phyloP scores from a whole-genome alignment of 2,113 vertebrate species.

The Neogobius melanostomus region DNA sequence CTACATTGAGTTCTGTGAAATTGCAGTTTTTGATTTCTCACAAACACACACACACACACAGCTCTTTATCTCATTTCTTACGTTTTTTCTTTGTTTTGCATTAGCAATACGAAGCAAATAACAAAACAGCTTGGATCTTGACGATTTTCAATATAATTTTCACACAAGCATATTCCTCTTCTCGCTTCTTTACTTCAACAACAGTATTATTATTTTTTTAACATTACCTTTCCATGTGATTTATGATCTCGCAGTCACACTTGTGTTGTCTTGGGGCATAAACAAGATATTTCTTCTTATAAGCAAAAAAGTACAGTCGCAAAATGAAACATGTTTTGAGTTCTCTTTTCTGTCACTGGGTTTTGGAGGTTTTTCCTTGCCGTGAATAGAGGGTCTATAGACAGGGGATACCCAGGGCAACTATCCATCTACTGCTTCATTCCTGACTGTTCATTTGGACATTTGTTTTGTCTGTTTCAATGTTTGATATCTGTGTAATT shows the following conservation, averaged over 20 bases:
- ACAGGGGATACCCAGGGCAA: too few species aligned
- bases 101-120: not conserved
- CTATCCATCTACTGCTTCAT: too few species aligned
- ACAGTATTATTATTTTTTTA: not conserved
- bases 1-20: constrained; percentile 1
- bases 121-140: not conserved
- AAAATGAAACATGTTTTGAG: too few species aligned
- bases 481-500: too few species aligned
- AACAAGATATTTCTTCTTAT: constrained; percentile 9
- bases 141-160: not conserved
- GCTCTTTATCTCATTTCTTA: not conserved
- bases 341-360: too few species aligned
- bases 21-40: constrained; percentile 6
- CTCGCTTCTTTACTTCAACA: not conserved
- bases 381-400: too few species aligned
- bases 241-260: constrained; percentile 40
- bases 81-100: not conserved
- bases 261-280: constrained; percentile 43
- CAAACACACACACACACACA: not conserved
- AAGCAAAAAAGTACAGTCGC: too few species aligned
- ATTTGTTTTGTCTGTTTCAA: too few species aligned
- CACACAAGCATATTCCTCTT: not conserved
- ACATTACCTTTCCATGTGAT: constrained; percentile 20
- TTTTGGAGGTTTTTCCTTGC: too few species aligned
- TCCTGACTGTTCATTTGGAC: too few species aligned